These are phyloP conservation scores for Drepanosiphum platanoidis DNA, from an alignment of 2,888 invertebrate genomes.

Conservation along the genomic window DNA sequence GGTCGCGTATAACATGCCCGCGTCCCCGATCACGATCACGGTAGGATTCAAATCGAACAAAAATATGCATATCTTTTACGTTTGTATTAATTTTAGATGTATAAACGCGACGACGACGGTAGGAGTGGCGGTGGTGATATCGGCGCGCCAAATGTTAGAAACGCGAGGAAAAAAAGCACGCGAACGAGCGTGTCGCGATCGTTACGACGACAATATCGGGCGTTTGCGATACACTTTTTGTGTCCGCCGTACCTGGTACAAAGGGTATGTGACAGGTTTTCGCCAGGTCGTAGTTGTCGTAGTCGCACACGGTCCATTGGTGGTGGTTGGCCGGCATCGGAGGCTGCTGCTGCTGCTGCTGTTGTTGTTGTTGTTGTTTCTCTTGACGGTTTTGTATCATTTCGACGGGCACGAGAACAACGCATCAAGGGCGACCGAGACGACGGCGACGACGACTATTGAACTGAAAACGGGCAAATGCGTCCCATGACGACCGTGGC, in stretches of 20 bases:
- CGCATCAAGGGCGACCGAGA: not conserved
- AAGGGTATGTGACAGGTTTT: conserved; percentile 44
- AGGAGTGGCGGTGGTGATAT: no score
- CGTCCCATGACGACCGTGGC: conserved; percentile 7
- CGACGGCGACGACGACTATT: not conserved
- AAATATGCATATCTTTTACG: no score
- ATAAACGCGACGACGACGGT: no score
- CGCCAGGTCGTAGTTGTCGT: conserved; percentile 35
- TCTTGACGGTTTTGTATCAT: conserved; percentile 46
- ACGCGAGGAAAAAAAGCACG: no score
- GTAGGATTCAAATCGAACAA: no score
- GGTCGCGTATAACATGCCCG: no score
- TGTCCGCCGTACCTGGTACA: conserved; percentile 26
- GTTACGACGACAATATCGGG: no score
- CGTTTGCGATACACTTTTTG: not conserved
- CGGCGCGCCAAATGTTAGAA: no score
- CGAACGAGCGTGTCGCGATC: no score
- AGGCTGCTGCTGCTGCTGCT: conserved; percentile 16
- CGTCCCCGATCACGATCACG: no score
- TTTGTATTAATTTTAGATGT: no score
- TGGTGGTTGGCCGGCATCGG: conserved; percentile 33
- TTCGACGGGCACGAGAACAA: not conserved
- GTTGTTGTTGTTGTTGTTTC: conserved; percentile 35
- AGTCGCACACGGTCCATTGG: conserved; percentile 36
- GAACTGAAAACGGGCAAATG: conserved; percentile 18